phyloP scores from a whole-genome alignment of 2,797 vertebrate species.

The Sebastes wilsoni region DNA sequence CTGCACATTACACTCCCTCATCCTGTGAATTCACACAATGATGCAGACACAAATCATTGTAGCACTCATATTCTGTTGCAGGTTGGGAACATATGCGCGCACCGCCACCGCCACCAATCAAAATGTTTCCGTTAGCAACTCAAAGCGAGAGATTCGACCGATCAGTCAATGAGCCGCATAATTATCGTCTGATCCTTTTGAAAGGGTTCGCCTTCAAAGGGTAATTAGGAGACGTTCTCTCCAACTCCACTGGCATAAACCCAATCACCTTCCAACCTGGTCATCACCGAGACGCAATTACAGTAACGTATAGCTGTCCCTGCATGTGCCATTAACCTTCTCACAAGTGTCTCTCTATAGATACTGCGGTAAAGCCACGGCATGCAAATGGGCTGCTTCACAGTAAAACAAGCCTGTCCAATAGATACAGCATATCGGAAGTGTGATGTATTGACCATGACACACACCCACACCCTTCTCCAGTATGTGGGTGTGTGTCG shows the following conservation, averaged over 20 bases:
- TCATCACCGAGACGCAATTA: conserved; percentile 7
- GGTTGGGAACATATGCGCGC: neutral
- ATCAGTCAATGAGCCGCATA: conserved; percentile 37
- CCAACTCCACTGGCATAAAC: neutral
- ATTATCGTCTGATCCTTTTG: conserved; percentile 33
- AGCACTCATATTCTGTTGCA: neutral
- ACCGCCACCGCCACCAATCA: neutral
- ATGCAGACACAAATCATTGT: neutral
- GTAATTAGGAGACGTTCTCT: conserved; percentile 5
- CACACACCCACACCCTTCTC: neutral
- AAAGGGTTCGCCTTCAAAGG: conserved; percentile 21
- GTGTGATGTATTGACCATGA: neutral
- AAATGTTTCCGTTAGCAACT: conserved; percentile 31
- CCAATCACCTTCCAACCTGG: conserved; percentile 15
- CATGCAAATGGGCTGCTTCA: conserved; percentile 3
- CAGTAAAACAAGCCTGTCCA: neutral
- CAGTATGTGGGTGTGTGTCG: neutral
- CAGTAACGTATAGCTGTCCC: neutral
- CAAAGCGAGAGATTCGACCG: conserved; percentile 24
- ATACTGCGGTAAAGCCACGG: neutral
- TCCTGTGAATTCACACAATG: neutral
- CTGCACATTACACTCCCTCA: neutral
- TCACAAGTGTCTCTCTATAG: neutral
- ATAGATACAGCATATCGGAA: neutral
- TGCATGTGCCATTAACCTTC: conserved; percentile 6